These are phyloP conservation scores for Vanessa atalanta DNA, from an alignment of 1,140 invertebrate species.

Conservation along the genomic window DNA sequence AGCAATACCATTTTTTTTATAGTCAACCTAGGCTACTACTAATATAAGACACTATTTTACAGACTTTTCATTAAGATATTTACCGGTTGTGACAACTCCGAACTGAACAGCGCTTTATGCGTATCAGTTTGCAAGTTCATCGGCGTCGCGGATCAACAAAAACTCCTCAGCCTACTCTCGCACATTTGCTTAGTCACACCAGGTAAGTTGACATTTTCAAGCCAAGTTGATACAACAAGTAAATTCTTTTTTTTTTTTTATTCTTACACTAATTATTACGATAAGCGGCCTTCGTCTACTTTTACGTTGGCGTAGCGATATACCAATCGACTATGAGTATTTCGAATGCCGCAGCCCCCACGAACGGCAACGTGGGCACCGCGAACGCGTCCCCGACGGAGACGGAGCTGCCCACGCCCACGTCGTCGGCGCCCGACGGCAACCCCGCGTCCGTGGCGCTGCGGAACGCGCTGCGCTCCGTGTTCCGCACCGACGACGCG, in stretches of 20 bases:
- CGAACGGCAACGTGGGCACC: conserved; percentile 42
- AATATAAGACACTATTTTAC: conserved; percentile 2
- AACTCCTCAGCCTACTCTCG: conserved; percentile 54
- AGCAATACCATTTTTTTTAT: too few species aligned
- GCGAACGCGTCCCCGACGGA: conserved; percentile 69
- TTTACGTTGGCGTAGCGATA: background rate
- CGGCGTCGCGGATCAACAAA: conserved; percentile 67
- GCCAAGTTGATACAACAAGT: too few species aligned
- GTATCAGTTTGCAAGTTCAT: conserved; percentile 71
- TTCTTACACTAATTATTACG: too few species aligned
- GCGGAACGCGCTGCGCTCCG: conserved; percentile 57
- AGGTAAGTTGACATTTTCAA: conserved; percentile 40
- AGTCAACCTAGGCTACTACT: too few species aligned
- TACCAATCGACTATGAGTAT: background rate
- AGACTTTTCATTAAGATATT: conserved; percentile 78
- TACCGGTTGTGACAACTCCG: conserved; percentile 61
- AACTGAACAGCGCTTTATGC: conserved; percentile 57
- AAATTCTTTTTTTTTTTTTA: too few species aligned
- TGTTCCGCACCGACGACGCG: conserved; percentile 60
- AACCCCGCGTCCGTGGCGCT: conserved; percentile 58
- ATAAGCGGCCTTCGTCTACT: too few species aligned
- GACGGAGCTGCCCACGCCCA: conserved; percentile 62
- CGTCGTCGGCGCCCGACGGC: conserved; percentile 57
- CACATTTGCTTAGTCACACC: conserved; percentile 62
- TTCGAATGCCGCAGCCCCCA: conserved; percentile 2